phyloP scores from a whole-genome alignment of 2,888 invertebrate genomes.

The Lacanobia wlatinum region DNA sequence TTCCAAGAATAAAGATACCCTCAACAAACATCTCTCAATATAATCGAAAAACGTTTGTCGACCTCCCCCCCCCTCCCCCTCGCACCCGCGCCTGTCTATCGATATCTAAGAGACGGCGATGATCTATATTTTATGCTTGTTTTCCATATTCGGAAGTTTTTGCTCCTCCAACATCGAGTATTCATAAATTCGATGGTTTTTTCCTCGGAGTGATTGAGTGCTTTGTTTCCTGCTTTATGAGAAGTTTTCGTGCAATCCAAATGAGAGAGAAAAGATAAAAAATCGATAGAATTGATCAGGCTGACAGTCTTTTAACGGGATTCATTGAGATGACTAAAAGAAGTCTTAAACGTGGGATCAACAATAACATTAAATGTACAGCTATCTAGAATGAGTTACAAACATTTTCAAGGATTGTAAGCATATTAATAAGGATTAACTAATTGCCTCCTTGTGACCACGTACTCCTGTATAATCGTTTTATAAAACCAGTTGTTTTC shows the following conservation, averaged over 20 bases:
- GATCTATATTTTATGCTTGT: slow-evolving; percentile 42
- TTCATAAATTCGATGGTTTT: slow-evolving; percentile 39
- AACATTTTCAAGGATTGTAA: too few species aligned
- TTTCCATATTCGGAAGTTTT: slow-evolving; percentile 48
- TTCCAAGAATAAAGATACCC: neutral
- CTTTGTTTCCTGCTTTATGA: slow-evolving; percentile 14
- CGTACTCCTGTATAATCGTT: neutral
- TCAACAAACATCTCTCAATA: slow-evolving; percentile 12
- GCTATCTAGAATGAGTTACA: too few species aligned
- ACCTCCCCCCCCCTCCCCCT: neutral
- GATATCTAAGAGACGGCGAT: slow-evolving; percentile 42
- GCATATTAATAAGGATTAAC: neutral
- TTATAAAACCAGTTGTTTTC: neutral
- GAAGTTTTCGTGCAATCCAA: neutral
- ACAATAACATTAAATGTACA: too few species aligned
- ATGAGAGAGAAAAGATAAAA: slow-evolving; percentile 15
- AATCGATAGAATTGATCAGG: neutral
- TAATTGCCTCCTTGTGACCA: neutral
- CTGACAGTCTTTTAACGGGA: neutral
- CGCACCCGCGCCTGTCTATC: neutral
- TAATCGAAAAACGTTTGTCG: slow-evolving; percentile 27
- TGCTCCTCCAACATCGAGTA: slow-evolving; percentile 32
- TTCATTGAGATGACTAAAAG: neutral
- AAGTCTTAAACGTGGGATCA: too few species aligned
- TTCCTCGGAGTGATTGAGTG: slow-evolving; percentile 32